A percentile compares a stretch with the other conserved stretches of the same genome.
Evolutionary conservation across 2,113 vertebrate genomes (phyloP).

Genomic region (Apus apus): DNA sequence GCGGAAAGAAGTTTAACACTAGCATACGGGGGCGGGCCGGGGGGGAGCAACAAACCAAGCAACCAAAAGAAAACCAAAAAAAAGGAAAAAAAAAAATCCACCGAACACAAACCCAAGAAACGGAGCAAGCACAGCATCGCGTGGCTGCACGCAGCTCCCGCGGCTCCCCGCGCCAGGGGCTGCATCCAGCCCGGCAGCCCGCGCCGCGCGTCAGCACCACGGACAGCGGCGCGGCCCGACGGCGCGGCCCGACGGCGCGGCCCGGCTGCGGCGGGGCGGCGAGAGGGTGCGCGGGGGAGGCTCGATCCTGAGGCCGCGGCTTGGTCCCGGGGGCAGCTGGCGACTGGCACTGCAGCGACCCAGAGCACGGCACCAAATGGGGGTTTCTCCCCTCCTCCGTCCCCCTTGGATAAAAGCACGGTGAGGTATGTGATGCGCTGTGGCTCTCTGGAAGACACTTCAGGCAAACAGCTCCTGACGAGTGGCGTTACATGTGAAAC

Average conservation of each 20-base stretch:
- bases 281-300: background rate
- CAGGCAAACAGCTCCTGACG: background rate
- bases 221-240: background rate
- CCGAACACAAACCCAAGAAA: no score
- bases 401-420: background rate
- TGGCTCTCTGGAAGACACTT: background rate
- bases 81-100: background rate
- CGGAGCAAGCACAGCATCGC: no score
- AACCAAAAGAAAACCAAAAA: no score
- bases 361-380: background rate
- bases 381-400: no score
- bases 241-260: background rate
- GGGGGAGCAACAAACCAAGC: no score
- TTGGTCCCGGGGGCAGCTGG: no score
- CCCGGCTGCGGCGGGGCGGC: no score
- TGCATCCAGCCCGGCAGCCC: background rate
- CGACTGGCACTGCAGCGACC: background rate
- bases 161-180: background rate
- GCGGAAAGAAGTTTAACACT: background rate
- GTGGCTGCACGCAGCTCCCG: background rate
- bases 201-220: slow-evolving; percentile 17
- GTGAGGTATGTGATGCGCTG: fast-evolving
- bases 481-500: fast-evolving
- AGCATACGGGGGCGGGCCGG: fast-evolving
- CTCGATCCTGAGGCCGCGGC: background rate